These are phyloP conservation scores for Sceloporus undulatus DNA, from an alignment of 2,113 vertebrate species.

Conservation along the genomic window DNA sequence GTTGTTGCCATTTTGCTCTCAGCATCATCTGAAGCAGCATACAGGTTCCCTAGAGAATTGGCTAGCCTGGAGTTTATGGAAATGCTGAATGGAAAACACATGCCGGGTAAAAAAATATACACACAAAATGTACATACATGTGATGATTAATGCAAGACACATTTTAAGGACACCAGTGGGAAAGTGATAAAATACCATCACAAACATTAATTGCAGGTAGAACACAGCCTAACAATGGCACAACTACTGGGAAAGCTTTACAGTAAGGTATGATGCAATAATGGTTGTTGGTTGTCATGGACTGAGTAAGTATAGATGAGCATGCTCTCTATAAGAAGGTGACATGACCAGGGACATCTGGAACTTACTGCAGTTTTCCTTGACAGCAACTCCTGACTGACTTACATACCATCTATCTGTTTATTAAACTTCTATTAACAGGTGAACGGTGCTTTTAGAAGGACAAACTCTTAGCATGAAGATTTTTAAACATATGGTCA, in stretches of 20 bases:
- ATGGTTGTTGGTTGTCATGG: background rate
- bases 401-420: background rate
- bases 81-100: conserved; percentile 81
- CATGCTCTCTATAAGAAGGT: background rate
- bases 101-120: conserved; percentile 51
- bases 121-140: conserved; percentile 51
- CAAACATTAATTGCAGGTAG: background rate
- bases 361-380: conserved; percentile 1
- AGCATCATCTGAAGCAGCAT: conserved; percentile 78
- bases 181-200: conserved; percentile 25
- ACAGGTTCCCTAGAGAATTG: conserved; percentile 93
- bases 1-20: conserved; percentile 75
- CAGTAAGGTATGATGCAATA: background rate
- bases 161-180: conserved; percentile 39
- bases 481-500: background rate
- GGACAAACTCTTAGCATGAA: background rate
- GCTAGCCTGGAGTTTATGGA: conserved; percentile 91
- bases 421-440: conserved; percentile 11
- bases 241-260: background rate
- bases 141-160: conserved; percentile 49
- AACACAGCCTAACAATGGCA: background rate
- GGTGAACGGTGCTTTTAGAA: background rate
- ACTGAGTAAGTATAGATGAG: background rate
- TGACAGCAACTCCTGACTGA: background rate
- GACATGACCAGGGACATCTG: background rate